A percentile compares a stretch with the other conserved stretches of the same genome.
Evolutionary conservation across 1,140 invertebrate species (phyloP).

Genomic region (Popillia japonica): DNA sequence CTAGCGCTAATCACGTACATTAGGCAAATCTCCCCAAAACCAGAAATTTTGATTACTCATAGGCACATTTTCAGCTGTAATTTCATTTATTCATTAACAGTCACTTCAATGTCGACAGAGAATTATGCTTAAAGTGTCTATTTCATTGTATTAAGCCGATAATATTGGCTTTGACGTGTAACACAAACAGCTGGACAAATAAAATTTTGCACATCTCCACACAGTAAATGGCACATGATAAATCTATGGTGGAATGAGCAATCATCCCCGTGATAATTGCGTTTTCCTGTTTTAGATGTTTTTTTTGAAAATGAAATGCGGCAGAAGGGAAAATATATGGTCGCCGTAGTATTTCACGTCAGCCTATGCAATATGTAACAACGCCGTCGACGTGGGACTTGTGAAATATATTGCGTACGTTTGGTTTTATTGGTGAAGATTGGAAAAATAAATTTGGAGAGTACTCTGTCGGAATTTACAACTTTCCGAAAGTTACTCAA

Average conservation of each 20-base stretch:
- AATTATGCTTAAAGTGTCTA: not conserved
- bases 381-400: not conserved
- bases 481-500: not conserved
- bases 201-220: not conserved
- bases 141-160: not conserved
- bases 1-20: no score
- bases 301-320: conserved; percentile 3
- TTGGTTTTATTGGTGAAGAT: not conserved
- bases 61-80: not conserved
- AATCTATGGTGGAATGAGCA: conserved; percentile 1
- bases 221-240: not conserved
- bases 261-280: conserved; percentile 12
- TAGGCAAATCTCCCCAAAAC: no score
- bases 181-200: not conserved
- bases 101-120: not conserved
- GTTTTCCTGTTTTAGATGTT: conserved; percentile 2
- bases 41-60: not conserved
- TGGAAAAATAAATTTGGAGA: conserved; percentile 1
- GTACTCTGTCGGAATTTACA: not conserved
- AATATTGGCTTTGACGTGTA: not conserved
- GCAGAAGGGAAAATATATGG: not conserved
- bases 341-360: not conserved
- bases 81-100: not conserved
- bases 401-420: conserved; percentile 5
- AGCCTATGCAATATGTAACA: conserved; percentile 11